Percentiles rank a stretch among this genome's conserved stretches.
These are phyloP conservation scores for Coecobrya sp. DNA, from an alignment of 2,888 invertebrate species.

Conservation along the genomic window DNA sequence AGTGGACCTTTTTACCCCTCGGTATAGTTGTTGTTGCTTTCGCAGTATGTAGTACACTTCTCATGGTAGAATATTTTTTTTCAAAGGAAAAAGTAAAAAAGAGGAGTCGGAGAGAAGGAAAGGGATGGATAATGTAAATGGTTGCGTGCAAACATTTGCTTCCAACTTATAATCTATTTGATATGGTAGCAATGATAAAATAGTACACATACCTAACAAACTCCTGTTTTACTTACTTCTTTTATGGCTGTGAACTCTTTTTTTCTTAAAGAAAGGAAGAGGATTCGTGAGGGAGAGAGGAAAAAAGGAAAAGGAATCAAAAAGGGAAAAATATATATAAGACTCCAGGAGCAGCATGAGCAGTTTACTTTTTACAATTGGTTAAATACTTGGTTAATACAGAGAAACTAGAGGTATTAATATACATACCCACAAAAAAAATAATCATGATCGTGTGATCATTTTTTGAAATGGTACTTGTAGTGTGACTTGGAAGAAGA, in stretches of 20 bases:
- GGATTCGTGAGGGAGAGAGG: constrained; percentile 22
- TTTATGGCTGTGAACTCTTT: constrained; percentile 72
- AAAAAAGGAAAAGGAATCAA: constrained; percentile 63
- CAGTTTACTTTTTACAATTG: constrained; percentile 50
- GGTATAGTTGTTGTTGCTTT: constrained; percentile 7
- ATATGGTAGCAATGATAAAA: background rate
- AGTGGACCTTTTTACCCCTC: constrained; percentile 59
- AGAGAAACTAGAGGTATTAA: background rate
- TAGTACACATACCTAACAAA: background rate
- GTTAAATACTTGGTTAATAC: constrained; percentile 38
- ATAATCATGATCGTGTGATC: constrained; percentile 39
- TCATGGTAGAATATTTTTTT: constrained; percentile 45
- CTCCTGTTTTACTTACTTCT: constrained; percentile 17
- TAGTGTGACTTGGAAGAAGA: constrained; percentile 45
- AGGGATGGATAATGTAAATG: constrained; percentile 52
- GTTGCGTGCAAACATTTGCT: constrained; percentile 46
- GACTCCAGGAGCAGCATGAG: constrained; percentile 63
- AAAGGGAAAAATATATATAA: constrained; percentile 56
- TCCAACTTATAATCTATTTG: background rate
- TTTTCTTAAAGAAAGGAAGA: constrained; percentile 61
- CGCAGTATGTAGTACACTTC: background rate
- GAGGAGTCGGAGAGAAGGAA: constrained; percentile 29
- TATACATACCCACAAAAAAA: constrained; percentile 21
- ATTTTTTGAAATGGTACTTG: constrained; percentile 28
- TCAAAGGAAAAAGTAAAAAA: constrained; percentile 56